A percentile compares a stretch with the other conserved stretches of the same genome.
These are phyloP conservation scores for Heliconius ismenius DNA, from an alignment of 2,888 invertebrate genomes.

Conservation along the genomic window DNA sequence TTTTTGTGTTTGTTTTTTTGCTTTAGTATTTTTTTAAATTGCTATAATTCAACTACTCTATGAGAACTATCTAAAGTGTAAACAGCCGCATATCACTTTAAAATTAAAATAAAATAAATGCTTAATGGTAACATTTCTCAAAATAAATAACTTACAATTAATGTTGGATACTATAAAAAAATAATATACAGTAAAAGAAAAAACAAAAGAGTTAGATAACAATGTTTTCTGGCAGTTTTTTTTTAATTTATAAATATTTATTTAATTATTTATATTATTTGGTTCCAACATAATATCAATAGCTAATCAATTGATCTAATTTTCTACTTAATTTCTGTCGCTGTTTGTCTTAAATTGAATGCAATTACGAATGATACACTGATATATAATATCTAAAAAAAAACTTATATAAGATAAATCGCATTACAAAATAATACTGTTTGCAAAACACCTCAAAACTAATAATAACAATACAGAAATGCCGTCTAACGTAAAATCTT, in stretches of 20 bases:
- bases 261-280: slow-evolving; percentile 9
- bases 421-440: slow-evolving; percentile 13
- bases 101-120: slow-evolving; percentile 18
- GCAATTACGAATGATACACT: background rate
- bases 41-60: slow-evolving; percentile 8
- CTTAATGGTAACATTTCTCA: slow-evolving; percentile 37
- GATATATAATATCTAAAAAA: background rate
- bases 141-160: slow-evolving; percentile 37
- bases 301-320: slow-evolving; percentile 34
- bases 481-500: background rate
- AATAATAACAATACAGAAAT: background rate
- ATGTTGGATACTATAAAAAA: slow-evolving; percentile 3
- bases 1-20: background rate
- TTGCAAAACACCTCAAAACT: background rate
- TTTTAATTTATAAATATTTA: background rate
- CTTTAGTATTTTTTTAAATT: background rate
- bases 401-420: background rate
- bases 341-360: background rate
- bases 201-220: background rate
- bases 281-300: slow-evolving; percentile 22
- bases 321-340: slow-evolving; percentile 8
- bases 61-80: slow-evolving; percentile 15
- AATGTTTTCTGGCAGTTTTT: slow-evolving; percentile 8
- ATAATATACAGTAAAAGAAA: background rate
- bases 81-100: slow-evolving; percentile 44